These are phyloP conservation scores for Drosophila serrata DNA, from an alignment of 1,140 invertebrate species.

Conservation along the genomic window DNA sequence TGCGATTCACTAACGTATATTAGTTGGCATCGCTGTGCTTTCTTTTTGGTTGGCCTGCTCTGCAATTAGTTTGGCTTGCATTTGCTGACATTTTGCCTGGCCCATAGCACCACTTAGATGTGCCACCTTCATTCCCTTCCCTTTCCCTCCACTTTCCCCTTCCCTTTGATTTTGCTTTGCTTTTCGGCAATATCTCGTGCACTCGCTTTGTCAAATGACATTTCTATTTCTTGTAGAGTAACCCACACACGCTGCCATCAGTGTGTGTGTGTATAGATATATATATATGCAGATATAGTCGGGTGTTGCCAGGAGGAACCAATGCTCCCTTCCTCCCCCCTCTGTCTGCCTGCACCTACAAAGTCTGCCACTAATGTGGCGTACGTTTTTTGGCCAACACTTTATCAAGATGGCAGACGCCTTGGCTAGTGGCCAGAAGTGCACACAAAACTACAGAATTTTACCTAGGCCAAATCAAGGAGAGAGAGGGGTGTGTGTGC, in stretches of 20 bases:
- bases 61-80: conserved; percentile 78
- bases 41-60: conserved; percentile 36
- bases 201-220: conserved; percentile 77
- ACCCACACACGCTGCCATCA: conserved; percentile 58
- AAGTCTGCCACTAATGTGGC: conserved; percentile 79
- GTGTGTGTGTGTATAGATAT: not conserved
- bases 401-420: conserved; percentile 83
- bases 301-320: conserved; percentile 55
- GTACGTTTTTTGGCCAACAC: conserved; percentile 83
- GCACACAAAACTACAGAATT: conserved; percentile 72
- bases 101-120: conserved; percentile 25
- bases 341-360: not conserved
- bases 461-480: conserved; percentile 41
- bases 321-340: too few species aligned
- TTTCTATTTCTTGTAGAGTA: conserved; percentile 78
- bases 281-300: conserved; percentile 19
- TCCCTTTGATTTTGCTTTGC: conserved; percentile 4
- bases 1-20: conserved; percentile 56
- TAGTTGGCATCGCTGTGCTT: conserved; percentile 38
- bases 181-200: conserved; percentile 56
- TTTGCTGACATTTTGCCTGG: conserved; percentile 73
- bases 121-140: not conserved
- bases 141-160: not conserved
- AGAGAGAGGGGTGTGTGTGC: not conserved
- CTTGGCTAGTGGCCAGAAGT: conserved; percentile 71